Percentiles rank a stretch among this genome's conserved stretches.
Evolutionary conservation across 2,888 invertebrate species (phyloP).

Genomic region (Schrankia costaestrigalis): DNA sequence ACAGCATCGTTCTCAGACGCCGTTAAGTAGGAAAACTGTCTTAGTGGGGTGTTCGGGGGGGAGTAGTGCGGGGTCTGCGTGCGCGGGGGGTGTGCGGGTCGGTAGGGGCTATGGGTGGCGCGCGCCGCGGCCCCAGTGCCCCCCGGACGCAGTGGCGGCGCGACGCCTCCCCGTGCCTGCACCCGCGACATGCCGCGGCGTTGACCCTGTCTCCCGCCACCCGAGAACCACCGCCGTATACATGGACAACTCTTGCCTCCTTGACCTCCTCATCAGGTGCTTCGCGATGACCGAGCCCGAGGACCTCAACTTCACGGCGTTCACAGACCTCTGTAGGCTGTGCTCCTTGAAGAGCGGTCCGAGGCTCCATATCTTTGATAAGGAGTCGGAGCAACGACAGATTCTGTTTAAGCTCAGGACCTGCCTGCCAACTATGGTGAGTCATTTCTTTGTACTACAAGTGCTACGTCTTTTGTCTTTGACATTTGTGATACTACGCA

Average conservation of each 20-base stretch:
- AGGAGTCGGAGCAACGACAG: slow-evolving; percentile 86
- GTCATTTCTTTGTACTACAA: slow-evolving; percentile 41
- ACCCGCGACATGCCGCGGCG: slow-evolving; percentile 69
- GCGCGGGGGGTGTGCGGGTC: slow-evolving; percentile 37
- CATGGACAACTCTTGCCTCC: slow-evolving; percentile 82
- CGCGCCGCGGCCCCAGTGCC: slow-evolving; percentile 58
- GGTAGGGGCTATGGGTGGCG: slow-evolving; percentile 45
- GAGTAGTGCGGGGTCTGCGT: slow-evolving; percentile 35
- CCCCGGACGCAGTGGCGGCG: slow-evolving; percentile 77
- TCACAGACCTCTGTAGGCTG: slow-evolving; percentile 85
- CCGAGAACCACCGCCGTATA: slow-evolving; percentile 71
- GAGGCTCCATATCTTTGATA: slow-evolving; percentile 85
- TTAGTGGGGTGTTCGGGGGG: slow-evolving; percentile 34
- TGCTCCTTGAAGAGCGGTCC: slow-evolving; percentile 86
- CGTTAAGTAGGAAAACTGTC: slow-evolving; percentile 69
- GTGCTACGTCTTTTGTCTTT: slow-evolving; percentile 28
- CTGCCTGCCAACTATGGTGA: slow-evolving; percentile 85
- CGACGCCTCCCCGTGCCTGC: slow-evolving; percentile 72
- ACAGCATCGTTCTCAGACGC: slow-evolving; percentile 48
- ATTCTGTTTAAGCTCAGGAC: slow-evolving; percentile 85
- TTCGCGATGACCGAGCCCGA: slow-evolving; percentile 83
- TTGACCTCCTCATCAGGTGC: slow-evolving; percentile 81
- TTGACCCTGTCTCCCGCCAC: slow-evolving; percentile 72
- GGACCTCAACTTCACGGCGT: slow-evolving; percentile 85
- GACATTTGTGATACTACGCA: slow-evolving; percentile 10